phyloP scores from a whole-genome alignment of 2,888 invertebrate genomes.

The Pollenia amentaria region DNA sequence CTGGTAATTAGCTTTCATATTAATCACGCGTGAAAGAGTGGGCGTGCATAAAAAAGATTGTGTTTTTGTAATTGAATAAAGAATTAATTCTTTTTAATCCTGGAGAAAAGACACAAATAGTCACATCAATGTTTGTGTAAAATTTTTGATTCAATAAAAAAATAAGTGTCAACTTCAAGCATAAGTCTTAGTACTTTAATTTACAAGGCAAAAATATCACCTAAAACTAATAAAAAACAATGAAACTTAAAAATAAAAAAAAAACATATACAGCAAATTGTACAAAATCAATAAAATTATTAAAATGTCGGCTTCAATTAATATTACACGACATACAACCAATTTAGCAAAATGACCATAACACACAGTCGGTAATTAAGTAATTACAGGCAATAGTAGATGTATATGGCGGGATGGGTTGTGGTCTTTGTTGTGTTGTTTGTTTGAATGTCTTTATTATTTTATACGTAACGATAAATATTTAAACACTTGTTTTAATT shows the following conservation, averaged over 20 bases:
- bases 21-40: background rate
- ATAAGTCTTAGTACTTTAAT: slow-evolving; percentile 59
- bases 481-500: slow-evolving; percentile 67
- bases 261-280: slow-evolving; percentile 43
- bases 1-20: too few relatives aligned
- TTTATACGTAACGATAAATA: slow-evolving; percentile 55
- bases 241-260: slow-evolving; percentile 11
- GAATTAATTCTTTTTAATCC: slow-evolving; percentile 36
- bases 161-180: slow-evolving; percentile 55
- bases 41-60: too few relatives aligned
- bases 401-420: background rate
- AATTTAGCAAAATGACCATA: slow-evolving; percentile 44
- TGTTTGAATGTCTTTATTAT: background rate
- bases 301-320: slow-evolving; percentile 50
- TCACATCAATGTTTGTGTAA: slow-evolving; percentile 9
- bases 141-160: slow-evolving; percentile 44
- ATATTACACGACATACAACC: slow-evolving; percentile 2
- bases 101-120: background rate
- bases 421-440: slow-evolving; percentile 21
- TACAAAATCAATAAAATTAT: slow-evolving; percentile 56
- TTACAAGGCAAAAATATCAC: slow-evolving; percentile 33
- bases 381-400: background rate
- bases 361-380: background rate
- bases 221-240: slow-evolving; percentile 15
- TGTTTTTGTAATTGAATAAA: background rate